These are phyloP conservation scores for Mirounga angustirostris DNA, from an alignment of 2,113 vertebrate genomes.

Conservation along the genomic window DNA sequence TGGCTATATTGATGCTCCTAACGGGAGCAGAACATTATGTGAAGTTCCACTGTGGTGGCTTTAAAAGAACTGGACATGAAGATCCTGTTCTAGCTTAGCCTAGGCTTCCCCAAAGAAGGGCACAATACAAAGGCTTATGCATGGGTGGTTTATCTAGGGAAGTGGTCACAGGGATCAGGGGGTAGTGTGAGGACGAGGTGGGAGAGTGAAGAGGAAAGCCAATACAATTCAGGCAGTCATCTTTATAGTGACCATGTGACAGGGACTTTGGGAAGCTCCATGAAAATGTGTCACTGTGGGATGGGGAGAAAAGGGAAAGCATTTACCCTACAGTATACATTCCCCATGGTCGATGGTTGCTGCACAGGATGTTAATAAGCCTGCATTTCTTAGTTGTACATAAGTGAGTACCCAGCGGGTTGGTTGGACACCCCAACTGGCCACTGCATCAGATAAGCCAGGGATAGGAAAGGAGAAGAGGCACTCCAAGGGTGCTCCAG, in stretches of 20 bases:
- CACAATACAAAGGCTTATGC: not conserved
- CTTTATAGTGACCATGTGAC: not conserved
- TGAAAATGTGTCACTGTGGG: not conserved
- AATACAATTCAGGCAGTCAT: not conserved
- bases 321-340: not conserved
- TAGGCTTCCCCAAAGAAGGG: not conserved
- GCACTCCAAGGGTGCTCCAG: not conserved
- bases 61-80: not conserved
- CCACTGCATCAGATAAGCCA: not conserved
- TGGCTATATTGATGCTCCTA: not conserved
- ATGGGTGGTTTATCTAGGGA: not conserved
- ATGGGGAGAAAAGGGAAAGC: not conserved
- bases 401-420: not conserved
- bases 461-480: not conserved
- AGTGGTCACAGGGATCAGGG: not conserved
- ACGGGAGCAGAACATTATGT: not conserved
- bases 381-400: not conserved
- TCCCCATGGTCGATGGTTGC: fast-evolving
- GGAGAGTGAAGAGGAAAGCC: not conserved
- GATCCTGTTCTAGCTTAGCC: not conserved
- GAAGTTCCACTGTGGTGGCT: not conserved
- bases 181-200: not conserved
- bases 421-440: not conserved
- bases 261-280: not conserved
- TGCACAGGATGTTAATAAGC: not conserved